Conservation (phyloP, 2,888 invertebrate species). For the Eurois occulta region DNA sequence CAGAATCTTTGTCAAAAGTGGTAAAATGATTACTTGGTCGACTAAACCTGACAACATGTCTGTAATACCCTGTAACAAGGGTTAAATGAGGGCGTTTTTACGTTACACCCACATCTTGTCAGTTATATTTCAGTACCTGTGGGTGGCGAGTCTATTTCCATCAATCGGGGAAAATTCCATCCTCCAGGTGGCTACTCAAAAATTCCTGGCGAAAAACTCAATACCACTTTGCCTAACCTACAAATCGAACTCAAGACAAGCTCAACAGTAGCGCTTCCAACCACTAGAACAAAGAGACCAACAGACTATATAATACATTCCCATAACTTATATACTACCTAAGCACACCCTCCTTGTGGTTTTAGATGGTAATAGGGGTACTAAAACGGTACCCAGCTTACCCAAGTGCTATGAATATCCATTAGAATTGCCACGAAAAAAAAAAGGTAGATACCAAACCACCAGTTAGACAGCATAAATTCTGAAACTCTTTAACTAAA, state of each 20-base stretch:
- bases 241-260: neutral
- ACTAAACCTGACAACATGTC: too few species aligned
- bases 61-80: too few species aligned
- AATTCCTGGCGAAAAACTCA: neutral
- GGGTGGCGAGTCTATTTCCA: neutral
- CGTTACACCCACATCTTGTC: too few species aligned
- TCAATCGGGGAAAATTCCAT: neutral
- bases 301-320: too few species aligned
- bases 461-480: conserved; percentile 36
- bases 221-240: neutral
- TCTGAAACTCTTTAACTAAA: conserved; percentile 42
- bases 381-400: conserved; percentile 9
- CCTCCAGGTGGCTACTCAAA: too few species aligned
- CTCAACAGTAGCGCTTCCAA: too few species aligned
- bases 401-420: conserved; percentile 7
- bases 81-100: too few species aligned
- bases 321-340: neutral
- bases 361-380: neutral
- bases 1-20: neutral
- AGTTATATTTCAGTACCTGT: neutral
- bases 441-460: neutral
- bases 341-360: neutral
- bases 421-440: conserved; percentile 25
- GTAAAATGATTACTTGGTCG: too few species aligned
- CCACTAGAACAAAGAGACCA: too few species aligned